Evolutionary conservation across 2,888 invertebrate genomes (phyloP).

Genomic region (Polydrusus pterygomalis): DNA sequence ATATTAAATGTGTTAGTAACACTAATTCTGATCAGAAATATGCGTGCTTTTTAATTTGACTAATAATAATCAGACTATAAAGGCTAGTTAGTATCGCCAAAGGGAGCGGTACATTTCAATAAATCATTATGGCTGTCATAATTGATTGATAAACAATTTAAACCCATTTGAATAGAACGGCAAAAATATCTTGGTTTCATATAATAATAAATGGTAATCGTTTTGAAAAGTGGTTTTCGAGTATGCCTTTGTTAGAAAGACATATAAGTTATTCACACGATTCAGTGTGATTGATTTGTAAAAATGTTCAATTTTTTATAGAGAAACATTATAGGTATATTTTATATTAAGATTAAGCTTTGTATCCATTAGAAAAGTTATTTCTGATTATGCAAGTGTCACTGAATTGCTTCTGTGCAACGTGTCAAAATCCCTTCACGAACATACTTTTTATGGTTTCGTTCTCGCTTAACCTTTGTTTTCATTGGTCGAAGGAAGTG

Average conservation of each 20-base stretch:
- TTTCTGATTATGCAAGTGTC: not conserved
- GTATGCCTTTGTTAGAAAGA: not conserved
- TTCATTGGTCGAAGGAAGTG: conserved; percentile 1
- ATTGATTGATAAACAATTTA: conserved; percentile 5
- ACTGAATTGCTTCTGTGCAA: not conserved
- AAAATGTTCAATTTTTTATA: not conserved
- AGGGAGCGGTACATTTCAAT: conserved; percentile 6
- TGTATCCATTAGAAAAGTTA: no score
- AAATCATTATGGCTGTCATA: conserved; percentile 12
- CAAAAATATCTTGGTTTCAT: not conserved
- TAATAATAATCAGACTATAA: no score
- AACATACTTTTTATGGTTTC: conserved; percentile 15
- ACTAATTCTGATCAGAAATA: not conserved
- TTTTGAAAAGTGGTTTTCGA: not conserved
- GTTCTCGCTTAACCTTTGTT: not conserved
- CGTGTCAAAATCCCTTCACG: not conserved
- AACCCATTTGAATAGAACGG: not conserved
- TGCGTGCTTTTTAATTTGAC: not conserved
- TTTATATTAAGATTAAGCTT: no score
- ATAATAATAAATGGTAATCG: not conserved
- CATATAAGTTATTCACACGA: not conserved
- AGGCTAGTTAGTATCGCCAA: not conserved
- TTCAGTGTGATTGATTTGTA: not conserved
- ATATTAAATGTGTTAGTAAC: no score
- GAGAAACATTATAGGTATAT: no score